Conservation (phyloP, 2,797 vertebrate species). For the Agapornis canus region DNA sequence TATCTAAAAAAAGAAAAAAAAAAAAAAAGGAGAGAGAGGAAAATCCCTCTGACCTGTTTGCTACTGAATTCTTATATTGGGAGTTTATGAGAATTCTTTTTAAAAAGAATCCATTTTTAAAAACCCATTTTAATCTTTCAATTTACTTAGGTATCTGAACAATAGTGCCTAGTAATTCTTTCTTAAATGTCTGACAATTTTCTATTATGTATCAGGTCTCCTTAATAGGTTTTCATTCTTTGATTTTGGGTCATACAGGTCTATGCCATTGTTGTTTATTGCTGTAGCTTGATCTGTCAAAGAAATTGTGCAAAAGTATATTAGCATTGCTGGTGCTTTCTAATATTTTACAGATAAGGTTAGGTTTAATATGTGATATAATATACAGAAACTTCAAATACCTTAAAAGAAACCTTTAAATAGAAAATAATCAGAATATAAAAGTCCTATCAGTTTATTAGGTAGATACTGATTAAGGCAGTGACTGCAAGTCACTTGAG, state of each 20-base stretch:
- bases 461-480: not conserved
- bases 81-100: not conserved
- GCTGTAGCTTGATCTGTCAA: not conserved
- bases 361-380: not conserved
- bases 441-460: not conserved
- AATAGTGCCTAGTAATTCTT: constrained; percentile 9
- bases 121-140: constrained; percentile 23
- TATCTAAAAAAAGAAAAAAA: not conserved
- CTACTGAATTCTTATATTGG: not conserved
- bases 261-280: not conserved
- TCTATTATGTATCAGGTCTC: not conserved
- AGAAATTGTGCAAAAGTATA: not conserved
- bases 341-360: not conserved
- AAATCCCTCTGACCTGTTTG: not conserved
- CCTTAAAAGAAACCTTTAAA: constrained; percentile 4
- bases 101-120: not conserved
- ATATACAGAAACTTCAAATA: not conserved
- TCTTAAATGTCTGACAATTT: constrained; percentile 12
- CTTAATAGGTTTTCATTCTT: not conserved
- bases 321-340: not conserved
- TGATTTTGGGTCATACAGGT: constrained; percentile 1
- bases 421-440: not conserved
- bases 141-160: not conserved
- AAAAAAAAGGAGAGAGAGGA: not conserved
- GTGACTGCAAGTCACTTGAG: not conserved